Base-by-base conservation (phyloP, 2,113 vertebrate genomes). In the Nothoprocta perdicaria region DNA sequence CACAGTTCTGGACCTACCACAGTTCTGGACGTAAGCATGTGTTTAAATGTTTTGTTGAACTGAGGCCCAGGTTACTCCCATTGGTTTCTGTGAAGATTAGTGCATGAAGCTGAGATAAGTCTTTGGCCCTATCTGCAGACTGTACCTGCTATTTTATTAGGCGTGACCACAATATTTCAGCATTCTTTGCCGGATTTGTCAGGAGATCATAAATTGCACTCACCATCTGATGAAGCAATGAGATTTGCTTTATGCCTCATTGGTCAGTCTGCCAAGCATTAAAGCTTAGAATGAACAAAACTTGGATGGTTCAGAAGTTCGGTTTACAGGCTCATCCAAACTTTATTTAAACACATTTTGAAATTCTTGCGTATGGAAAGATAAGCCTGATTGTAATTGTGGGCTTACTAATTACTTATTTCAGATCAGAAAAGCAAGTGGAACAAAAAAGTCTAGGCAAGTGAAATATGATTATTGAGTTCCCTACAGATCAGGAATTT, bases 211-310 rank as follows among this genome's bases (percentile, higher is more conserved):
- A 96, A 97, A 96, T 96, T 96, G 94, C 63, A 75, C 62, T 94
- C 92, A 94, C 91, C 95, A 95, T 94, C 96, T 95, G 95, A 96
- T 95, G 92, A 95, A 96, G 94, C 93, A 96, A 93, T 96, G 96
- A 94, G 95, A 95, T 97, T 97, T 96, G 91, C 95, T 96, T 96
- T 96, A 90, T 95, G 96, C 94, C 94, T 96, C 96, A 97, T 94
- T 96, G 96, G 84, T 85, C 94, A 94, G 52, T 89, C 92, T 86
- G 76, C 78, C 73, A 57, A 90, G 94, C 92, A 92, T 96, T 93
- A 93, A 93, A 88, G 76, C 76, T 86, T 80, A 62, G 80, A 90
- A 89, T 91, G 95, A 92, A 53, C 86, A 94, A 84, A 94, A 88
- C 31, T 69, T 2, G 0, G 22, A 61, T 75, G 23, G n/a, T 91